These are phyloP conservation scores for Amblyraja radiata DNA, from an alignment of 2,797 vertebrate genomes.

Conservation along the genomic window DNA sequence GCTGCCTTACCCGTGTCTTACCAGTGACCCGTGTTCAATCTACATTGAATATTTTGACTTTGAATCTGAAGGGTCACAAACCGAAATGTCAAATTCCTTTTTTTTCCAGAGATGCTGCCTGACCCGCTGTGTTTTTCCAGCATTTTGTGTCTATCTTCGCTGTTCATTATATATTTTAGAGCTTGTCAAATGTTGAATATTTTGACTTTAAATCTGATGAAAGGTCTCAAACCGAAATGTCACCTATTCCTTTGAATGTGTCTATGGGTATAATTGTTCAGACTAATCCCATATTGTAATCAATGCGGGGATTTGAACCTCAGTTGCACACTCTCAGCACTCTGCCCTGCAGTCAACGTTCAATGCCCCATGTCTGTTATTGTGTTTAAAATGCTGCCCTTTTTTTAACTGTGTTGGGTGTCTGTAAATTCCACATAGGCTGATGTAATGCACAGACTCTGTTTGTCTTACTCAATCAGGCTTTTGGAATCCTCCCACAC, in stretches of 20 bases:
- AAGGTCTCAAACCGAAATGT: no score
- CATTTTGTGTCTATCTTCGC: no score
- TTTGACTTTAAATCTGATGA: no score
- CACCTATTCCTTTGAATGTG: not conserved
- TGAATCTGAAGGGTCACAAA: no score
- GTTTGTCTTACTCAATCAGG: constrained; percentile 32
- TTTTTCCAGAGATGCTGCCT: no score
- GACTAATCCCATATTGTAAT: constrained; percentile 1
- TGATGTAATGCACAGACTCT: constrained; percentile 31
- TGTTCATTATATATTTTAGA: not conserved
- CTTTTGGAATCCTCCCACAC: constrained; percentile 32
- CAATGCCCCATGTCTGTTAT: constrained; percentile 25
- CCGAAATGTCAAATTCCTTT: no score
- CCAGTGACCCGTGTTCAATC: no score
- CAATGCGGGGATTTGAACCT: not conserved
- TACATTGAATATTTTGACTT: no score
- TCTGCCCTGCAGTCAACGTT: not conserved
- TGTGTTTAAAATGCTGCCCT: constrained; percentile 3
- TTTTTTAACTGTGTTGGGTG: not conserved
- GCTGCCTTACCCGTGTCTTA: no score
- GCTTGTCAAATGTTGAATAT: not conserved
- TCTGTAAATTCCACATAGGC: constrained; percentile 34
- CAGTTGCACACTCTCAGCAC: not conserved
- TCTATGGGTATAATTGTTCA: not conserved
- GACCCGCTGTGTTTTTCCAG: no score